phyloP scores from a whole-genome alignment of 1,140 invertebrate genomes.

The Littorina saxatilis region DNA sequence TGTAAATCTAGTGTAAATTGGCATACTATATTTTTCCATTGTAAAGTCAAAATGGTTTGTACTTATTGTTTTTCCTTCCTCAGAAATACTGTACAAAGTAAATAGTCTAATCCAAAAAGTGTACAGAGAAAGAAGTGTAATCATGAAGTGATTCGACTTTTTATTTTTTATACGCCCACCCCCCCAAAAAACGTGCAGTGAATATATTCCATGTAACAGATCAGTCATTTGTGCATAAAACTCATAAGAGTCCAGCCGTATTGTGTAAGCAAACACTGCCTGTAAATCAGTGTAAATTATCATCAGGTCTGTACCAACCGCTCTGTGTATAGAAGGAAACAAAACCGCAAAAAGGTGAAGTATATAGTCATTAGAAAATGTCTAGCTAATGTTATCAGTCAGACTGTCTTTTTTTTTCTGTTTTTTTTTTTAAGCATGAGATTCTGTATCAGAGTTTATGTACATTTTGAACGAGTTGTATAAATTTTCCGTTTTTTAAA shows the following conservation, averaged over 20 bases:
- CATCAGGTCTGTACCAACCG: too few relatives aligned
- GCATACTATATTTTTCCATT: background rate
- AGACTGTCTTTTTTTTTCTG: too few relatives aligned
- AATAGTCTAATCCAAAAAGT: background rate
- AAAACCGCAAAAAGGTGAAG: too few relatives aligned
- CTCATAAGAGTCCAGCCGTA: background rate
- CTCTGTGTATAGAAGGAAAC: too few relatives aligned
- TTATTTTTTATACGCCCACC: slow-evolving; percentile 23
- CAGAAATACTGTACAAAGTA: background rate
- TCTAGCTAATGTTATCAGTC: too few relatives aligned
- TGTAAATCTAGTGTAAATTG: slow-evolving; percentile 1
- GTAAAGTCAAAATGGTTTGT: slow-evolving; percentile 9
- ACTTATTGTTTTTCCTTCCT: slow-evolving; percentile 8
- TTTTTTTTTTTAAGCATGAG: too few relatives aligned
- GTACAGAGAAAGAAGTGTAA: slow-evolving; percentile 8
- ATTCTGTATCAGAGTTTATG: background rate
- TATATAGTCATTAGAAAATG: too few relatives aligned
- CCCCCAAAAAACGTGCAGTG: too few relatives aligned
- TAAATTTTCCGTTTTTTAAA: slow-evolving; percentile 3
- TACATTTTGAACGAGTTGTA: slow-evolving; percentile 29
- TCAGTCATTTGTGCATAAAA: slow-evolving; percentile 29
- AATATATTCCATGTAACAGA: slow-evolving; percentile 1
- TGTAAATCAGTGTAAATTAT: too few relatives aligned
- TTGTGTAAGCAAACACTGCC: too few relatives aligned
- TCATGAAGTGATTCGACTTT: slow-evolving; percentile 11